Evolutionary conservation across 2,113 vertebrate genomes (phyloP), one percentile per base, ranked within the genome.

Genomic region (Tamias sibiricus): DNA sequence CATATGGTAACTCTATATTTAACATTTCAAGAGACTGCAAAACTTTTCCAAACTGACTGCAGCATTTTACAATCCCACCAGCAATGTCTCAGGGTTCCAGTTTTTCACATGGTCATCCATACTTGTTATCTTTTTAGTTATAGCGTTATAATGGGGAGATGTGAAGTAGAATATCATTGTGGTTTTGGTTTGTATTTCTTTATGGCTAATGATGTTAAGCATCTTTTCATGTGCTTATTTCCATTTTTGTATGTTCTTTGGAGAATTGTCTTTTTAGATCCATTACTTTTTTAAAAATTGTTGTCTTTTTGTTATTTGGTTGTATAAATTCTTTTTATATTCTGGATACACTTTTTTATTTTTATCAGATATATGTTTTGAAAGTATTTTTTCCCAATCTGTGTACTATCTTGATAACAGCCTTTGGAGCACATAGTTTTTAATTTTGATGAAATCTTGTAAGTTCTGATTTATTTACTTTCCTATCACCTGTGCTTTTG

Each of bases 401-500:
- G 4, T 82, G 83, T 42, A 28, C 44, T 95, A 3, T 72, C 4
- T 90, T 77, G 24, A 80, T 89, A 35, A 49, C 69, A 64, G 44
- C 64, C 54, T 95, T 94, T 82, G 87, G 91, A 90, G 71, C 26
- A 66, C 44, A 40, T 16, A 42, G 4, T 42, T 95, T 95, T 94
- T 40, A 62, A 94, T 91, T 95, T 91, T 94, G 66, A 84, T 90
- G 49, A 87, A 79, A 14, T 95, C 88, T 90, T 71, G 26, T 87
- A 40, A 92, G 71, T 32, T 80, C 13, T 47, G 37, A 0, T 40
- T 90, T 84, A 28, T 72, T 75, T 74, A 9, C 37, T 93, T 87
- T 93, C 82, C 49, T 81, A 42, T 59, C 66, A 83, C 2, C 87
- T 93, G 42, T 19, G 49, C 37, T 96, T 95, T 94, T 80, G 42